These are phyloP conservation scores for Hyphantria cunea DNA, from an alignment of 1,140 invertebrate genomes.

Conservation along the genomic window DNA sequence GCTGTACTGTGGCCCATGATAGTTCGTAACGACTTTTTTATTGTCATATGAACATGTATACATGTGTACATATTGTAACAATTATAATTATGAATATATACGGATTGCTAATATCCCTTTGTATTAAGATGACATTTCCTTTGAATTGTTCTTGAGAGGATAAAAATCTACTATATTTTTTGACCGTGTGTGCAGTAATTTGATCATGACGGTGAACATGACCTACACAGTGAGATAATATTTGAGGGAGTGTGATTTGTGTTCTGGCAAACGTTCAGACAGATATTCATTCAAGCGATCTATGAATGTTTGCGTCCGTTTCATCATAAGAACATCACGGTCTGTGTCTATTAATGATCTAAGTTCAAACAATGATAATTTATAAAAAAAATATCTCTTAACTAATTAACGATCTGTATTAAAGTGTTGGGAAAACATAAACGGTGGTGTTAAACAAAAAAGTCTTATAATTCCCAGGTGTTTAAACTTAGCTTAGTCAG, in stretches of 20 bases:
- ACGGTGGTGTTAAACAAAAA: no score
- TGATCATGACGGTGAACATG: slow-evolving; percentile 53
- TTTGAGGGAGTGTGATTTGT: slow-evolving; percentile 48
- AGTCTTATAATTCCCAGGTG: no score
- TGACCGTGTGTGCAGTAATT: slow-evolving; percentile 40
- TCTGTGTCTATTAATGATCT: slow-evolving; percentile 10
- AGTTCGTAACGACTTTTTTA: slow-evolving; percentile 9
- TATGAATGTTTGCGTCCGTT: slow-evolving; percentile 42
- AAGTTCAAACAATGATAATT: background rate
- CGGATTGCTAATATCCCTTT: background rate
- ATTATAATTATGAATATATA: no score
- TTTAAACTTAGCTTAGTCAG: no score
- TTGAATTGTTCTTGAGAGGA: no score
- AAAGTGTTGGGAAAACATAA: no score
- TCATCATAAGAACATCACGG: slow-evolving; percentile 15
- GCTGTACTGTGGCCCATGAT: slow-evolving; percentile 28
- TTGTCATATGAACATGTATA: no score
- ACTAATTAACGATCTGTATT: no score
- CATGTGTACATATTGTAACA: no score
- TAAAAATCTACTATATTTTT: no score
- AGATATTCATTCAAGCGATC: slow-evolving; percentile 61
- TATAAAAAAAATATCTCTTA: no score
- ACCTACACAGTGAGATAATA: slow-evolving; percentile 63
- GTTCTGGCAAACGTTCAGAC: slow-evolving; percentile 67
- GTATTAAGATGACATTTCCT: slow-evolving; percentile 16